A percentile compares a stretch with the other conserved stretches of the same genome.
Conservation (phyloP, 2,113 vertebrate genomes). For the Himantopus leucocephalus region DNA sequence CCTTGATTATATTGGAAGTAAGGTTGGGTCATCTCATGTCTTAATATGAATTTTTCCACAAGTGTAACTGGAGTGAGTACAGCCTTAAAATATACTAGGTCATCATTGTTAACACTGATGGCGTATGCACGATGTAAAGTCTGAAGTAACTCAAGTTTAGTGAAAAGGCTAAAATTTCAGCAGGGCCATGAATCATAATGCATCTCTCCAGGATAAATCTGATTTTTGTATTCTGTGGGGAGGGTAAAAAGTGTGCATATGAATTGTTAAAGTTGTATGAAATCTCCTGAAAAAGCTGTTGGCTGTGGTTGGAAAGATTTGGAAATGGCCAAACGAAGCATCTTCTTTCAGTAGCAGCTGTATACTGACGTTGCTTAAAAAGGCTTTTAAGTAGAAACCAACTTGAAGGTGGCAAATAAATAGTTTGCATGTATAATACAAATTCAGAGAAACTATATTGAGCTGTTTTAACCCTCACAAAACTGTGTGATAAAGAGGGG, state of each 20-base stretch:
- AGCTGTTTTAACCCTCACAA: neutral
- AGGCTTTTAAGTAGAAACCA: neutral
- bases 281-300: neutral
- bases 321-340: neutral
- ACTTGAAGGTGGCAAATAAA: neutral
- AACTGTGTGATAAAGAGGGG: neutral
- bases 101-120: too few relatives aligned
- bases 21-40: too few relatives aligned
- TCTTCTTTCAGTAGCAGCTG: neutral
- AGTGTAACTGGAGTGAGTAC: too few relatives aligned
- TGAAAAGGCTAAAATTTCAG: neutral
- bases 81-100: too few relatives aligned
- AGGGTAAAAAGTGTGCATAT: neutral
- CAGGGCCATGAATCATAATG: neutral
- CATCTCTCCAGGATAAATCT: neutral
- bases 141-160: neutral
- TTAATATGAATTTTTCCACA: too few relatives aligned
- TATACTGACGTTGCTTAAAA: neutral
- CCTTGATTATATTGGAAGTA: too few relatives aligned
- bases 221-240: neutral
- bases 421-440: neutral
- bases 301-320: neutral
- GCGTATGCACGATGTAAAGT: neutral
- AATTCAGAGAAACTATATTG: neutral
- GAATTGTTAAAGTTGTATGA: neutral